A percentile compares a stretch with the other conserved stretches of the same genome.
Evolutionary conservation across 1,140 invertebrate species (phyloP).

Genomic region (Trachymyrmex cornetzi): DNA sequence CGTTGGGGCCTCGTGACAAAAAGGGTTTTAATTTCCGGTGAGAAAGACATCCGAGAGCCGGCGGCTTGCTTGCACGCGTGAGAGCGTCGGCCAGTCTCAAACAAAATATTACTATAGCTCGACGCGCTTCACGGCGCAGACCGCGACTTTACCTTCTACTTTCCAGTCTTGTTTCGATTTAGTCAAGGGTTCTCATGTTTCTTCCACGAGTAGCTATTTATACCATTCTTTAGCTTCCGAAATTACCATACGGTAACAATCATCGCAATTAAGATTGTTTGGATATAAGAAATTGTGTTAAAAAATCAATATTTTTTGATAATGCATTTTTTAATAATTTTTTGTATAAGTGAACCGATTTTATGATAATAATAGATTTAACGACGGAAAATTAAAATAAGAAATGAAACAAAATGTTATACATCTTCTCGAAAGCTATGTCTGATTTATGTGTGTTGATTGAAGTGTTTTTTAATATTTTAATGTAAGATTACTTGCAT

Average conservation of each 20-base stretch:
- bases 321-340: neutral
- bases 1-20: constrained; percentile 70
- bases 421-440: neutral
- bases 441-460: neutral
- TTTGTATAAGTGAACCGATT: neutral
- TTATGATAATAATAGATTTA: neutral
- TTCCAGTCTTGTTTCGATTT: constrained; percentile 54
- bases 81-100: constrained; percentile 73
- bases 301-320: neutral
- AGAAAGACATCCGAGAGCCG: constrained; percentile 81
- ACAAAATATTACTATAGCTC: constrained; percentile 80
- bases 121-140: constrained; percentile 68
- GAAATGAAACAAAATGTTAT: neutral
- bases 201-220: neutral
- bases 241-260: neutral
- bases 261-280: neutral
- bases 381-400: neutral
- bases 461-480: neutral
- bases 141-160: constrained; percentile 47
- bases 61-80: constrained; percentile 28
- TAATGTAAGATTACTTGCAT: neutral
- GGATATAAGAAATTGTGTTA: neutral
- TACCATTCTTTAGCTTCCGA: neutral
- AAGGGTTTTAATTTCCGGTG: constrained; percentile 85
- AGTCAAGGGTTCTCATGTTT: constrained; percentile 29